These are phyloP conservation scores for Nephotettix cincticeps DNA, from an alignment of 1,140 invertebrate species.

Conservation along the genomic window DNA sequence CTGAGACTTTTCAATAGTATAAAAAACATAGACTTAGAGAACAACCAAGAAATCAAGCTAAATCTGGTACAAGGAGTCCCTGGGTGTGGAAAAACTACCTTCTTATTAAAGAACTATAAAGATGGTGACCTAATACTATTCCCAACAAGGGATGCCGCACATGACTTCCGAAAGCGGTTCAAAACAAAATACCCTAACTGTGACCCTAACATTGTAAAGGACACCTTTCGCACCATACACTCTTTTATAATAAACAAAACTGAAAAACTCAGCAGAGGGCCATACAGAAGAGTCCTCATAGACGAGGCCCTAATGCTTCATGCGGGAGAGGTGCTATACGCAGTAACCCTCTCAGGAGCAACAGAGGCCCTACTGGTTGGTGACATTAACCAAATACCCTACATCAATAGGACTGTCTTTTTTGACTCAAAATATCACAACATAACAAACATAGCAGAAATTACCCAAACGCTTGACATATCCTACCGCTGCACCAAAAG, in stretches of 20 bases:
- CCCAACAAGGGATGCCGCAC: not conserved
- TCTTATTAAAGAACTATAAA: not conserved
- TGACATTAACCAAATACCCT: constrained; percentile 8
- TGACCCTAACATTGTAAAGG: not conserved
- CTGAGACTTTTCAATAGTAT: not conserved
- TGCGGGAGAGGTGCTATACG: not conserved
- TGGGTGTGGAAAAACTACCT: not conserved
- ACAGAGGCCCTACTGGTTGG: not conserved
- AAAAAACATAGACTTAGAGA: not conserved
- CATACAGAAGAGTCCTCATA: not conserved
- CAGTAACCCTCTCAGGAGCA: not conserved
- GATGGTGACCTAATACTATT: not conserved
- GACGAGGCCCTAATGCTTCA: not conserved
- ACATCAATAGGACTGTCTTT: not conserved
- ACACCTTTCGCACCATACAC: not conserved
- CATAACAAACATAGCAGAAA: not conserved
- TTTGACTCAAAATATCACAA: not conserved
- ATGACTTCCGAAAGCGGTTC: not conserved
- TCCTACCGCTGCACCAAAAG: not conserved
- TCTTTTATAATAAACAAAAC: not conserved
- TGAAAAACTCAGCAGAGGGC: not conserved
- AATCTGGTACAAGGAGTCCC: not conserved
- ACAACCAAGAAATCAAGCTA: not conserved
- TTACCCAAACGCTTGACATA: not conserved
- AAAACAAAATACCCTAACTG: not conserved